Percentiles rank a stretch among this genome's conserved stretches.
These are phyloP conservation scores for Himalopsyche phryganea DNA, from an alignment of 1,140 invertebrate genomes.

Conservation along the genomic window DNA sequence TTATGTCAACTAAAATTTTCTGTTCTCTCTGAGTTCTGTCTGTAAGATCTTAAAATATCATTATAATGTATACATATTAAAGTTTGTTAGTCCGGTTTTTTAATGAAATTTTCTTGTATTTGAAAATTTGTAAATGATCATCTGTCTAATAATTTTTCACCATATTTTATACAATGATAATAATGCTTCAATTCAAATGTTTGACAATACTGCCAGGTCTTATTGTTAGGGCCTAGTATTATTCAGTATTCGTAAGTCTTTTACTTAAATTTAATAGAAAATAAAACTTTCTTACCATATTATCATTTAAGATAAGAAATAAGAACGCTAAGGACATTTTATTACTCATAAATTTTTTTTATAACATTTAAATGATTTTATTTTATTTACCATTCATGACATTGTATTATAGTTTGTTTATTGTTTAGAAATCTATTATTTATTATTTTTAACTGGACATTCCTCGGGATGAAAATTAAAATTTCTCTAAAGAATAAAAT, in stretches of 20 bases:
- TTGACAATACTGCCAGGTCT: background rate
- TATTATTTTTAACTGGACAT: no score
- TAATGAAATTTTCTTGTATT: background rate
- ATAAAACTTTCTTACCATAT: background rate
- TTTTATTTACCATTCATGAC: no score
- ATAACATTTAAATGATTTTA: background rate
- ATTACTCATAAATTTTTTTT: background rate
- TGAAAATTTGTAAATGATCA: no score
- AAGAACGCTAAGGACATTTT: background rate
- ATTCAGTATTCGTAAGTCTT: slow-evolving; percentile 1
- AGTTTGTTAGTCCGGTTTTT: background rate
- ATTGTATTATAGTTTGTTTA: background rate
- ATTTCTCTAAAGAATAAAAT: no score
- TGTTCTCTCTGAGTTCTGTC: background rate
- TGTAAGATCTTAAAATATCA: background rate
- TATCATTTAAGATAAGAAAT: background rate
- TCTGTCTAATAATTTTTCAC: background rate
- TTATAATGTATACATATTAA: background rate
- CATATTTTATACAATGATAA: background rate
- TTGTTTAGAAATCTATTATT: background rate
- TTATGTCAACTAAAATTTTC: background rate
- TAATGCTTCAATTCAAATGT: background rate
- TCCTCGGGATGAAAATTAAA: no score
- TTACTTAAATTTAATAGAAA: background rate
- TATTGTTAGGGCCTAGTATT: background rate